A percentile compares a stretch with the other conserved stretches of the same genome.
Evolutionary conservation across 2,888 invertebrate species (phyloP).

Genomic region (Mayetiola destructor): DNA sequence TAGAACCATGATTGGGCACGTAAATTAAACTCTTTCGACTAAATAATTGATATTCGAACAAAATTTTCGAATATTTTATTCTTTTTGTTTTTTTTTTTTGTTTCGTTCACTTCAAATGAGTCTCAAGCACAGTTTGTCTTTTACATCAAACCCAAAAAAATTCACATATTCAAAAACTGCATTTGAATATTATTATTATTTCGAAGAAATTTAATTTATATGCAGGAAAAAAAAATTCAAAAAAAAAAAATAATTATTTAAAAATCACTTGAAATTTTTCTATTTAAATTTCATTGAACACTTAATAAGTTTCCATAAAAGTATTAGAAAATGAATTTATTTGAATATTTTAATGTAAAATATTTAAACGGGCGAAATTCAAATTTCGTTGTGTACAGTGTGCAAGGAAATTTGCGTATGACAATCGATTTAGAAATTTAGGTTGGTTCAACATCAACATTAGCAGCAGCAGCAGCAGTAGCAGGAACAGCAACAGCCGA

Average conservation of each 20-base stretch:
- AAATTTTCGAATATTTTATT: not conserved
- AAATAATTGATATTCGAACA: not conserved
- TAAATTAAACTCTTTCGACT: not conserved
- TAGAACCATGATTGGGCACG: constrained; percentile 16
- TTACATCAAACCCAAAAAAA: not conserved
- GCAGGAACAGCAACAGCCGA: constrained; percentile 1
- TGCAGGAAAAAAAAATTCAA: not conserved
- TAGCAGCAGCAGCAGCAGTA: not conserved
- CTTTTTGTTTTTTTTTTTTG: not conserved
- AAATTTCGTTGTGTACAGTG: not conserved
- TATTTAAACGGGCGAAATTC: constrained; percentile 5
- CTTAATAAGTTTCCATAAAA: not conserved
- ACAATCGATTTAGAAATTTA: constrained; percentile 4
- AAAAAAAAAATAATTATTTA: not conserved
- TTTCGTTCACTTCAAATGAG: not conserved
- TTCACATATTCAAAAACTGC: not conserved
- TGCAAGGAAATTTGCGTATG: constrained; percentile 10
- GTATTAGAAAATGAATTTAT: not conserved
- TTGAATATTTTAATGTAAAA: not conserved
- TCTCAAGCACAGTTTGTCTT: not conserved
- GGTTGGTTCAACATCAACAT: not conserved
- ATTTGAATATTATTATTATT: too few species aligned
- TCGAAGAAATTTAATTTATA: too few species aligned
- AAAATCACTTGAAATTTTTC: not conserved
- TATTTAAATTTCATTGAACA: not conserved